Base-by-base conservation (phyloP, 2,888 invertebrate species). In the Caenorhabditis doughertyi region DNA sequence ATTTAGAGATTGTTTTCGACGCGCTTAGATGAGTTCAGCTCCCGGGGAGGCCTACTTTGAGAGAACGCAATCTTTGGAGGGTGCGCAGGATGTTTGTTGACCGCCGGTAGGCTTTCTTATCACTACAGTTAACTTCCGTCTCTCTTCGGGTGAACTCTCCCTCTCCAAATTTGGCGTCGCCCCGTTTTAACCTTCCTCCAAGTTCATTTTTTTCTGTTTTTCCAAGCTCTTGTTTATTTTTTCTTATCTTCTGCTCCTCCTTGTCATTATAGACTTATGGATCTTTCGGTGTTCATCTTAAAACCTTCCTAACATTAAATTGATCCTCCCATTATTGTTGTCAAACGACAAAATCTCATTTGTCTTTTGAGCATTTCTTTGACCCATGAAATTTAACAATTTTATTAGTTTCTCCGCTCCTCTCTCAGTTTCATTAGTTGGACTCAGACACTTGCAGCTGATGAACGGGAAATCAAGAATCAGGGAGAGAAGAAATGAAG, bases 51-150 rank as follows among this genome's bases (percentile, higher is more conserved):
- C 42, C 56, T 58, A 65, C 58, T 65, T 72, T 58, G 73, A 73
- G 73, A 68, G 72, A 53, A 68, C 67, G 68, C 73, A 73, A 68
- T 27, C 42, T 42, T 8, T 27, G 49, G 80, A 73, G 80, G 71
- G 73, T 55, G 68, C 73, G 73, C 73, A 62, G 35, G 44, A 58
- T 60, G 60, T 72, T 77, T 83, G 73, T 79, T 77, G 65, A 83
- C 79, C 72, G 62, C 53, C 76, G 67, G 72, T 70, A 60, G 64
- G 49, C 65, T 76, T 62, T 73, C 80, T 80, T 80, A 80, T 80
- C 80, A 80, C 80, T 73, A 73, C 68, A 55, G 73, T 73, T 80
- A 80, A 80, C 80, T 80, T 80, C 80, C 80, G 73, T 80, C 56
- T 73, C 72, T 80, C 67, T 64, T 71, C 39, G 51, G 71, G 64